Percentiles rank a stretch among this genome's conserved stretches.
These are phyloP conservation scores for Cynodonichthys magdalenae DNA, from an alignment of 2,797 vertebrate species.

Conservation along the genomic window DNA sequence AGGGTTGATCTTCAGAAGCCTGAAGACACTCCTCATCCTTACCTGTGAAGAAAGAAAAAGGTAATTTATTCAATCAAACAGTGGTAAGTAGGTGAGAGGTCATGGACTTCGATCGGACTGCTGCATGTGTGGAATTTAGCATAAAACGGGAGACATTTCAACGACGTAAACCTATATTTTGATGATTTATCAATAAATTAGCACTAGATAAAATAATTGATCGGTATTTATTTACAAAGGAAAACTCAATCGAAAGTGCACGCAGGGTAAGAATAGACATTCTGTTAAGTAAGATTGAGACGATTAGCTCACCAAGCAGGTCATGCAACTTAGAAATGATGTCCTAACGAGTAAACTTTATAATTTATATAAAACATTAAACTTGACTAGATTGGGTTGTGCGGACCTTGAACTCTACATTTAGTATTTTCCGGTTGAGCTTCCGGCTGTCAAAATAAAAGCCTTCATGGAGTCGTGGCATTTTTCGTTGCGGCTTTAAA, in stretches of 20 bases:
- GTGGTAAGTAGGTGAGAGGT: slow-evolving; percentile 49
- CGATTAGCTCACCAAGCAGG: slow-evolving; percentile 36
- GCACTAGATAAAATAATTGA: background rate
- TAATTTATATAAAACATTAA: background rate
- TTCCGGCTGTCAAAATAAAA: slow-evolving; percentile 68
- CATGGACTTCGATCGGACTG: slow-evolving; percentile 14
- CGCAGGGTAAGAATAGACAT: background rate
- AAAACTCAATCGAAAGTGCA: background rate
- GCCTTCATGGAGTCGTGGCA: background rate
- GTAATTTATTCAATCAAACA: slow-evolving; percentile 1
- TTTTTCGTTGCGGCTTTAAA: background rate
- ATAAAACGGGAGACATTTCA: no score
- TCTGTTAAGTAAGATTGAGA: background rate
- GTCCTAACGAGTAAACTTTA: background rate
- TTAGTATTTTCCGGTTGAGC: slow-evolving; percentile 44
- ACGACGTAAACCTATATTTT: background rate
- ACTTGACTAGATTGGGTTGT: background rate
- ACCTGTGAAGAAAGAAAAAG: slow-evolving; percentile 50
- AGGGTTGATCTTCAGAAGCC: slow-evolving; percentile 62
- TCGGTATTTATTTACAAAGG: background rate
- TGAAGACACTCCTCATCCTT: slow-evolving; percentile 71
- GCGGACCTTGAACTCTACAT: slow-evolving; percentile 25
- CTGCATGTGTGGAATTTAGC: background rate
- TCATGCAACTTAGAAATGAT: slow-evolving; percentile 13
- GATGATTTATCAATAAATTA: background rate